Base-by-base conservation (phyloP, 2,797 vertebrate species). In the Echiichthys vipera region DNA sequence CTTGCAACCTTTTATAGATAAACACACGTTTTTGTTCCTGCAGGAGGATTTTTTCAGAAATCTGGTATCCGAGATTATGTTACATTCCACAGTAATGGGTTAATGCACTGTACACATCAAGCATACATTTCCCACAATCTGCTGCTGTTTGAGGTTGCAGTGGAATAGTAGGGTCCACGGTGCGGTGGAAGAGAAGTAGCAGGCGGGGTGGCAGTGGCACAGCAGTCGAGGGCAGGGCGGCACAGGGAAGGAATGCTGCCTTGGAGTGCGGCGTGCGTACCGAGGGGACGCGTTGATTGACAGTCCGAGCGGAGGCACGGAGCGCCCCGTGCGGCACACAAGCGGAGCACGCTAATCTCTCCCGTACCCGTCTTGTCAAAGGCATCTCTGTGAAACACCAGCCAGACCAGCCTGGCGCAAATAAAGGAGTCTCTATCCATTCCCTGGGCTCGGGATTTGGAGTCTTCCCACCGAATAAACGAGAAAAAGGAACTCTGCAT, bases 271-370 rank as follows among this genome's bases (percentile, higher is more conserved):
- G 71, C 57, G 81, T 77, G 85, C 87, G 80, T 42, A 84, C 78
- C 36, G 83, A 49, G 22, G 83, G 84, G 89, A 87, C 84, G 77
- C 78, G 42, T 29, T 89, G 84, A 90, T 69, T 91, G 92, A 88
- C 88, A 90, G 81, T 79, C 74, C 46, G 80, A 89, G 84, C 74
- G 49, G 80, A 89, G 84, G 71, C 78, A 86, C 74, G 47, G 80
- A 77, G 82, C 81, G 85, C 84, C 78, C 77, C 76, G 80, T 59
- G 81, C 81, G 68, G 85, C 79, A 83, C 66, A 54, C 62, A n/a
- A 75, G 67, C 70, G 71, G 81, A 85, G 88, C 83, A 53, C 40
- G 76, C 75, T 85, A 77, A 89, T 91, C 88, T 83, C 70, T 13
- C 58, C 43, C 57, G 46, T 64, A 72, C 72, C 61, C 53, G 76